Conservation (phyloP, 2,888 invertebrate genomes). For the Epinotia nisella region DNA sequence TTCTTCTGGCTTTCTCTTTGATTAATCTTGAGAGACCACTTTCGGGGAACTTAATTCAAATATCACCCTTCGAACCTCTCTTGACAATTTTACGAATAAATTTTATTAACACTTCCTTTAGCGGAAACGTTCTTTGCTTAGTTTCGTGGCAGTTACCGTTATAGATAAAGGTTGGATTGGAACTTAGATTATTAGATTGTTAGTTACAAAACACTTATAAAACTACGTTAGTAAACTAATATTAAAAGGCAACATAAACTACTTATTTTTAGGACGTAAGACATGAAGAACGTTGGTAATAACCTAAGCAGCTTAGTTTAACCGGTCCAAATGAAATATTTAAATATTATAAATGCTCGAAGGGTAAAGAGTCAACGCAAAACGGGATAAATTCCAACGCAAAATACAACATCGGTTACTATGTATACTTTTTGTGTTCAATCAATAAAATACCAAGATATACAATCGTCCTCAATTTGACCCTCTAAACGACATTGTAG, state of each 20-base stretch:
- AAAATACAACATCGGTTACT: not conserved
- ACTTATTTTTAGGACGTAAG: too few species aligned
- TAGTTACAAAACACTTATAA: too few species aligned
- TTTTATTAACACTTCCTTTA: conserved; percentile 1
- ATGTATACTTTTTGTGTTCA: not conserved
- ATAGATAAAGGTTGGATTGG: too few species aligned
- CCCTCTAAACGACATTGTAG: conserved; percentile 22
- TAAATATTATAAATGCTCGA: too few species aligned
- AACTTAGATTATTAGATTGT: too few species aligned
- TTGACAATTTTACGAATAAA: conserved; percentile 24
- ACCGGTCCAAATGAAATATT: too few species aligned
- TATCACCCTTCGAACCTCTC: conserved; percentile 33
- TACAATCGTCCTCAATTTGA: conserved; percentile 7
- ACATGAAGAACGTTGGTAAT: too few species aligned
- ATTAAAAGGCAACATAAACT: too few species aligned
- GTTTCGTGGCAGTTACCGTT: not conserved
- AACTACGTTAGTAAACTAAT: too few species aligned
- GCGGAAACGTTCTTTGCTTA: not conserved
- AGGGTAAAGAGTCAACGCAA: too few species aligned
- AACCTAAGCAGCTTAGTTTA: too few species aligned
- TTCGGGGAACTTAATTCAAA: conserved; percentile 35
- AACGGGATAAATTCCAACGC: not conserved
- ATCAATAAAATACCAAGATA: conserved; percentile 4
- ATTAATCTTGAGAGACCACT: conserved; percentile 41
- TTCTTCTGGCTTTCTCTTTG: conserved; percentile 33